Conservation (phyloP, 2,888 invertebrate species). For the Caenorhabditis sp. region DNA sequence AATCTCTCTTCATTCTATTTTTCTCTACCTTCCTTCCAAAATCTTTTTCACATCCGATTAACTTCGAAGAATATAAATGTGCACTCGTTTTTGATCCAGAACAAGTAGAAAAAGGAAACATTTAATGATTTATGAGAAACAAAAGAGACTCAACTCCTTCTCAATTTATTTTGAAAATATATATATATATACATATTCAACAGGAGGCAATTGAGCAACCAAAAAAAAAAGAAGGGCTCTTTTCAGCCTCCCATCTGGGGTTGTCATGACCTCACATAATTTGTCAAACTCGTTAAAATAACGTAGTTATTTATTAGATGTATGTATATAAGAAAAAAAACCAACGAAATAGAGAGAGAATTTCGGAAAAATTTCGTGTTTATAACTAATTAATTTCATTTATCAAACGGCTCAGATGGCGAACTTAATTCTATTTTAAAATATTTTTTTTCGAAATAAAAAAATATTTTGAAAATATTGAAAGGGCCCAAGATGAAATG, state of each 20-base stretch:
- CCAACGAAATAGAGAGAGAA: neutral
- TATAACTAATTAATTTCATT: conserved; percentile 1
- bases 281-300: conserved; percentile 1
- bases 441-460: neutral
- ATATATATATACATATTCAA: neutral
- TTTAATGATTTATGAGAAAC: neutral
- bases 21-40: too few relatives aligned
- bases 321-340: neutral
- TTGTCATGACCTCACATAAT: conserved; percentile 1
- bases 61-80: neutral
- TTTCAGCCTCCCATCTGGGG: neutral
- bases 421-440: neutral
- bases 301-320: neutral
- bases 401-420: neutral
- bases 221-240: neutral
- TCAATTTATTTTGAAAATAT: neutral
- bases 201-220: too few relatives aligned
- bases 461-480: too few relatives aligned
- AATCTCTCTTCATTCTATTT: too few relatives aligned
- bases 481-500: too few relatives aligned
- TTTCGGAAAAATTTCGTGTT: conserved; percentile 1
- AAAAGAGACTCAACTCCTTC: neutral
- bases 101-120: neutral
- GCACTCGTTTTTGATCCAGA: neutral
- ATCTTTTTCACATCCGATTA: neutral